phyloP scores from a whole-genome alignment of 2,888 invertebrate genomes.

The Chesias legatella region DNA sequence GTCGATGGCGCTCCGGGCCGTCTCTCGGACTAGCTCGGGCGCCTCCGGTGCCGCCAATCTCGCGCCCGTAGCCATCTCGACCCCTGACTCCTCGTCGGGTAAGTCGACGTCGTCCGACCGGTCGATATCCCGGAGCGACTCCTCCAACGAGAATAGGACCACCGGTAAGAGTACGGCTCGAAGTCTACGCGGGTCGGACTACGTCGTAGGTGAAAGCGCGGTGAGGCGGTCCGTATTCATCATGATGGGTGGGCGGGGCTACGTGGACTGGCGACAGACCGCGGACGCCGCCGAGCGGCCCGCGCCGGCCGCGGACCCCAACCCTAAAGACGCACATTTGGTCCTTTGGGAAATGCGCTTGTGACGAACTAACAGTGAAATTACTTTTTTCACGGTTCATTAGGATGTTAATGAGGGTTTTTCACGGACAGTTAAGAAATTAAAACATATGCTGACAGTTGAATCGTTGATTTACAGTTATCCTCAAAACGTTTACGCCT shows the following conservation, averaged over 20 bases:
- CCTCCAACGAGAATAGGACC: conserved; percentile 43
- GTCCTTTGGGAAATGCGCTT: conserved; percentile 90
- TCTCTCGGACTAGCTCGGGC: conserved; percentile 88
- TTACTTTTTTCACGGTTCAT: conserved; percentile 7
- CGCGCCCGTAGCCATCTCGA: conserved; percentile 76
- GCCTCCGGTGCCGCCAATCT: conserved; percentile 83
- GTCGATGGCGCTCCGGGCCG: conserved; percentile 86
- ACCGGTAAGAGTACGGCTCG: conserved; percentile 54
- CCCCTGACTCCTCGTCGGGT: conserved; percentile 64
- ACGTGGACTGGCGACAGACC: conserved; percentile 91
- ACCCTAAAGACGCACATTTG: conserved; percentile 92
- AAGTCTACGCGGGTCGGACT: conserved; percentile 66
- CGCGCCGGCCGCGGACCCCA: conserved; percentile 82
- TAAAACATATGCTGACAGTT: too few species aligned
- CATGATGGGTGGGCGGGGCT: conserved; percentile 93
- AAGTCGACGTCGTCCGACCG: conserved; percentile 67
- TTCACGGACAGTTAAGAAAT: too few species aligned
- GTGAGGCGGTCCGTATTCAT: conserved; percentile 89
- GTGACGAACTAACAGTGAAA: conserved; percentile 49
- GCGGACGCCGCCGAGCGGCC: conserved; percentile 82
- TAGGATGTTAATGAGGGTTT: conserved; percentile 2
- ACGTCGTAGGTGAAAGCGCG: conserved; percentile 64
- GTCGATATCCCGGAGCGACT: conserved; percentile 59
- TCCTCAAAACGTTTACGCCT: too few species aligned
- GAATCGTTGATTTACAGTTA: too few species aligned